Conservation (phyloP, 64 coral and sea anemone genomes). For the Montipora sp. region DNA sequence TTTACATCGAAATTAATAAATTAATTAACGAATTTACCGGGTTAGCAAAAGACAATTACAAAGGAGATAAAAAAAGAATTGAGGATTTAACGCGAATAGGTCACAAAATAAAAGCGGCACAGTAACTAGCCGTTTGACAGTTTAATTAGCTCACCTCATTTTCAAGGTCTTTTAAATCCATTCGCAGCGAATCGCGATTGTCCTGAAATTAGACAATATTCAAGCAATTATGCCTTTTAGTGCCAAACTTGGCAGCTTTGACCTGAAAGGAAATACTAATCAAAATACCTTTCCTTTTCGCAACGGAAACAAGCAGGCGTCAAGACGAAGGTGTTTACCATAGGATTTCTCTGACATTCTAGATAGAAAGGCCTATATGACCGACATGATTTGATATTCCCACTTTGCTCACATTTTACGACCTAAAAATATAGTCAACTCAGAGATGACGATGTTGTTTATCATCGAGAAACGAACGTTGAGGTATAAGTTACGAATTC, state of each 20-base stretch:
- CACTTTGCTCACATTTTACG: neutral
- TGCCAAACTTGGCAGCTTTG: neutral
- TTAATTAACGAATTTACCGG: neutral
- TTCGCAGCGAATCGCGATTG: conserved; percentile 69
- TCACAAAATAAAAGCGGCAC: neutral
- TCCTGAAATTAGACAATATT: conserved; percentile 31
- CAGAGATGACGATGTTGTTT: too few relatives aligned
- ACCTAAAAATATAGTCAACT: neutral
- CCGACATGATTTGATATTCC: neutral
- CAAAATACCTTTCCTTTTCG: conserved; percentile 29
- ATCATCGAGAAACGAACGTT: neutral
- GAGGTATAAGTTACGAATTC: neutral
- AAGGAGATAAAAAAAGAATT: neutral
- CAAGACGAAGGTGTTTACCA: conserved; percentile 1
- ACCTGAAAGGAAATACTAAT: neutral
- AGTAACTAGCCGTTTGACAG: neutral
- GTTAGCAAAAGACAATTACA: neutral
- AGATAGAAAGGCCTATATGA: neutral
- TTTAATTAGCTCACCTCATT: conserved; percentile 61
- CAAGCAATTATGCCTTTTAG: neutral
- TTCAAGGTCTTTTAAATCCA: conserved; percentile 83
- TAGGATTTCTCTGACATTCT: conserved; percentile 46
- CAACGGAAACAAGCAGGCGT: neutral
- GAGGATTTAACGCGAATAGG: neutral
- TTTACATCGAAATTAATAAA: neutral